phyloP scores from a whole-genome alignment of 1,140 invertebrate genomes.

The Lasioglossum baleicum region DNA sequence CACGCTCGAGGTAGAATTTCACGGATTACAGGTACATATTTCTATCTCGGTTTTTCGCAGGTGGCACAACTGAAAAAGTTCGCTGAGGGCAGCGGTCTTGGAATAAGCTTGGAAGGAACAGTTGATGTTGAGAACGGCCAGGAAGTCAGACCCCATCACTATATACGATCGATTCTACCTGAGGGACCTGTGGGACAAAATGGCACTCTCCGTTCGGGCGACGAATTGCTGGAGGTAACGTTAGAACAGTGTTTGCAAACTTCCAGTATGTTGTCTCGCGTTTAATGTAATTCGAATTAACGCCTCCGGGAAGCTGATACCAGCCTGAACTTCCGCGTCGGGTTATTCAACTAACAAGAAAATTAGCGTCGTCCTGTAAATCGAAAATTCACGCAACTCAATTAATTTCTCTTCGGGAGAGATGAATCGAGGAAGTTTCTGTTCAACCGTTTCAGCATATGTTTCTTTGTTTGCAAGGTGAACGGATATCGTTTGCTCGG shows the following conservation, averaged over 20 bases:
- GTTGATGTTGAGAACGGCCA: conserved; percentile 95
- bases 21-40: background rate
- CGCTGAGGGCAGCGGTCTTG: conserved; percentile 92
- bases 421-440: too few relatives aligned
- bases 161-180: conserved; percentile 94
- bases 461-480: conserved; percentile 85
- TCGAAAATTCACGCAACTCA: too few relatives aligned
- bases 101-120: conserved; percentile 97
- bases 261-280: background rate
- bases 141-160: conserved; percentile 95
- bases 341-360: background rate
- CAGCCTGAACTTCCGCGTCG: background rate
- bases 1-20: too few relatives aligned
- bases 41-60: conserved; percentile 66
- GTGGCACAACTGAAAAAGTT: conserved; percentile 93
- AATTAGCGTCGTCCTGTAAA: background rate
- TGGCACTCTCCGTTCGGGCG: conserved; percentile 82
- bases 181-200: conserved; percentile 97
- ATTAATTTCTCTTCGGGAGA: too few relatives aligned
- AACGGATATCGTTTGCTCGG: conserved; percentile 97
- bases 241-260: conserved; percentile 14
- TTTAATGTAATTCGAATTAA: background rate
- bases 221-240: conserved; percentile 84
- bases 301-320: background rate
- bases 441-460: background rate